Evolutionary conservation across 2,888 invertebrate species (phyloP).

Genomic region (Phyto melanocephala): DNA sequence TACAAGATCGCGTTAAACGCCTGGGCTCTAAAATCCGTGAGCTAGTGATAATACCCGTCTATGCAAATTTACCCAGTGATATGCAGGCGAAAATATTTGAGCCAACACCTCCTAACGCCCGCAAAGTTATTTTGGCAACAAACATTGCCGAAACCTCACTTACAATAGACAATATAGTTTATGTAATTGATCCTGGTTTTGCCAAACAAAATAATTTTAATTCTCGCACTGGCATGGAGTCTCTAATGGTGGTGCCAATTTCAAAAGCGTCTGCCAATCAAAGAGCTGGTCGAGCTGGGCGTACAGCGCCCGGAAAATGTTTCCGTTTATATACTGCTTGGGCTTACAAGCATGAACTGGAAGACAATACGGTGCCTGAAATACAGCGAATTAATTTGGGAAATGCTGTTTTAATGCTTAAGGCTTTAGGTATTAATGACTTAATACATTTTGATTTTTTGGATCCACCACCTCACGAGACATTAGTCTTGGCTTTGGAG

Average conservation of each 20-base stretch:
- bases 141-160: slow-evolving; percentile 99
- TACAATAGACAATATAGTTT: slow-evolving; percentile 99
- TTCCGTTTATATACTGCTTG: slow-evolving; percentile 98
- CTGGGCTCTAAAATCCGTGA: slow-evolving; percentile 96
- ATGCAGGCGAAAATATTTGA: slow-evolving; percentile 99
- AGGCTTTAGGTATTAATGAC: slow-evolving; percentile 98
- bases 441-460: slow-evolving; percentile 98
- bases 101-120: slow-evolving; percentile 96
- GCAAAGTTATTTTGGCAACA: slow-evolving; percentile 98
- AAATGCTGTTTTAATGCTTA: slow-evolving; percentile 97
- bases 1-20: slow-evolving; percentile 93
- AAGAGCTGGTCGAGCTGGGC: slow-evolving; percentile 95
- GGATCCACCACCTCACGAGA: slow-evolving; percentile 98
- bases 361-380: slow-evolving; percentile 98
- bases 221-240: slow-evolving; percentile 98
- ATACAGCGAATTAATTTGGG: slow-evolving; percentile 97
- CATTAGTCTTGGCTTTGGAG: slow-evolving; percentile 94
- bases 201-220: slow-evolving; percentile 99
- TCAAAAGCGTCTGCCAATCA: slow-evolving; percentile 99
- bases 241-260: slow-evolving; percentile 98
- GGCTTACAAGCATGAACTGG: slow-evolving; percentile 98
- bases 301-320: slow-evolving; percentile 98
- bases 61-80: slow-evolving; percentile 98
- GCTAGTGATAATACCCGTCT: slow-evolving; percentile 95
- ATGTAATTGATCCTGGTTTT: slow-evolving; percentile 99